Evolutionary conservation across 1,140 invertebrate species (phyloP).

Genomic region (Pentalonia nigronervosa): DNA sequence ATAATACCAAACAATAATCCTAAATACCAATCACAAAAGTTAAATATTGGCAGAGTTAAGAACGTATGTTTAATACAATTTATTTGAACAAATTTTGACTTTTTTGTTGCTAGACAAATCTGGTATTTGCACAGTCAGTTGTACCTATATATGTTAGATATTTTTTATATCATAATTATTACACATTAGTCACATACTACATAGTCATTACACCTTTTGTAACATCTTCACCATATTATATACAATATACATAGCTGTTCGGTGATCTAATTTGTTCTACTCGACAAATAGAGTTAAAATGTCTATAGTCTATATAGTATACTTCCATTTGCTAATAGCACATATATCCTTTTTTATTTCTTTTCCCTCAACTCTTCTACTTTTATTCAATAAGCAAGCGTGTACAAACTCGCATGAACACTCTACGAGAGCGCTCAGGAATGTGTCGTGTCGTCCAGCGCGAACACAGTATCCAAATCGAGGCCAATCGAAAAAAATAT

Average conservation of each 20-base stretch:
- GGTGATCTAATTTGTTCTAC: not conserved
- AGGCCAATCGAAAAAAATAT: constrained; percentile 52
- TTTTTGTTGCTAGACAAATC: not conserved
- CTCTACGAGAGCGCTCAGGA: constrained; percentile 37
- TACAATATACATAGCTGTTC: not conserved
- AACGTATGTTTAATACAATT: not conserved
- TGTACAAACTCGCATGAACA: not conserved
- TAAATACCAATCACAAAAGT: not conserved
- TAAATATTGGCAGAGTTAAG: not conserved
- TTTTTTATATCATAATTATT: not conserved
- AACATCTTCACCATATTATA: not conserved
- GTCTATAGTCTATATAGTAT: not conserved
- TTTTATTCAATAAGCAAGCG: not conserved
- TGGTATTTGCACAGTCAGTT: not conserved
- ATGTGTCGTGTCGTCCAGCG: constrained; percentile 34
- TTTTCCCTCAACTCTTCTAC: not conserved
- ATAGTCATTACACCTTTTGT: not conserved
- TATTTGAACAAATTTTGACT: not conserved
- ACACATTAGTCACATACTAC: not conserved
- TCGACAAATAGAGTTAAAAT: not conserved
- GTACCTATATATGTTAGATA: not conserved
- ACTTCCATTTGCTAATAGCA: not conserved
- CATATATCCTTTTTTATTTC: constrained; percentile 8
- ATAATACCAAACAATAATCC: not conserved
- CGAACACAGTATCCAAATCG: constrained; percentile 37